Base-by-base conservation (phyloP, 2,113 vertebrate species). In the Pedionomus torquatus region DNA sequence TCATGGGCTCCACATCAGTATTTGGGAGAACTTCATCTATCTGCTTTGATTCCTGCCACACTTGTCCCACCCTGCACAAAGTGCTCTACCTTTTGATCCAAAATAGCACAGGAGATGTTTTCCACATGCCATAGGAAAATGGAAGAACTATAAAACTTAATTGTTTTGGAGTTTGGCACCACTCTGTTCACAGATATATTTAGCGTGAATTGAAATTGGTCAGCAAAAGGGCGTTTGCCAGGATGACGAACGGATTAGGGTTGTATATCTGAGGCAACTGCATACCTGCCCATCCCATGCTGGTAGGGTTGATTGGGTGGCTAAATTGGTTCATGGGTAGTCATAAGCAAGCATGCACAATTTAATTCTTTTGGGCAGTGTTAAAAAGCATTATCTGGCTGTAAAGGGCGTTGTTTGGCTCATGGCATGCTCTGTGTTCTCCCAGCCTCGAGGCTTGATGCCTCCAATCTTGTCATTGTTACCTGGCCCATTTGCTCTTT, bases 31-130 rank as follows among this genome's bases (percentile, higher is more conserved):
- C 89, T 92, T 95, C 77, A 87, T 65, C 90, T 97, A 97, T 95
- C 97, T 97, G 86, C 89, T 95, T 95, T 76, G 94, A 90, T 92
- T 95, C 52, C 44, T 92, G 83, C 81, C 41, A 80, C 41, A 17
- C 35, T 84, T 83, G 66, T 91, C 94, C 91, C 77, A 3, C 94
- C 89, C 91, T 87, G 54, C 57, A 48, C 57, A 87, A 91, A 84
- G 37, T 30, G n/a, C 35, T 92, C 65, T 95, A 87, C 86, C 74
- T 96, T 97, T 92, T 96, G 70, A 95, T 95, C 86, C 10, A 87
- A 82, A 95, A 96, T 87, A 96, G 76, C 81, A 89, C 52, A 82
- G 92, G 65, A 92, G 94, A 91, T 61, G 87, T 92, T 96, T 97
- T 97, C 91, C 95, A 91, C 89, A 93, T 91, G 91, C 86, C 58